Evolutionary conservation across 2,113 vertebrate species (phyloP).

Genomic region (Platichthys stellatus): DNA sequence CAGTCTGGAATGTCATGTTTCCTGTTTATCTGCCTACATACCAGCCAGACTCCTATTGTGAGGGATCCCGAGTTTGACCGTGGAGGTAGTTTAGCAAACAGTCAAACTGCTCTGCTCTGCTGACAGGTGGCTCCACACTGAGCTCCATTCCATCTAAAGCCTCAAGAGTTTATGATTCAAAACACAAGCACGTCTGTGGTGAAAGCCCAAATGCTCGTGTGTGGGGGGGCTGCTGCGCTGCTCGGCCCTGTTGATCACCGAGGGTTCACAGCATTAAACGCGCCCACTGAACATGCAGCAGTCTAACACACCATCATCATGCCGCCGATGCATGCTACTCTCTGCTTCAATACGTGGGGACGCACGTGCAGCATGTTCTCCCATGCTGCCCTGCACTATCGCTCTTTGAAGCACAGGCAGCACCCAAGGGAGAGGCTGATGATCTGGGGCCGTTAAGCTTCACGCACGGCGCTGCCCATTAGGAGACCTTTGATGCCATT

Average conservation of each 20-base stretch:
- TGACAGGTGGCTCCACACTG: conserved; percentile 29
- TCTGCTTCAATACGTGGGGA: not conserved
- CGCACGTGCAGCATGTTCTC: not conserved
- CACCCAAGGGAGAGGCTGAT: not conserved
- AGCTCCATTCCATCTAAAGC: conserved; percentile 15
- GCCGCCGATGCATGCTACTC: not conserved
- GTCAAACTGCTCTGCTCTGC: not conserved
- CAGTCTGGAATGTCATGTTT: conserved; percentile 65
- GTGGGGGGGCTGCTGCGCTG: not conserved
- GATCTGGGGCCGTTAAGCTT: not conserved
- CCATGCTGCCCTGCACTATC: not conserved
- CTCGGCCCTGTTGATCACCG: not conserved
- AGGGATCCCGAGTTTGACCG: conserved; percentile 26
- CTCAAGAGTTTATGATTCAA: conserved; percentile 8
- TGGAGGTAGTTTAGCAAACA: conserved; percentile 27
- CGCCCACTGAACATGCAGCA: conserved; percentile 6
- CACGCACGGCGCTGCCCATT: too few species aligned
- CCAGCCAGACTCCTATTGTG: conserved; percentile 36
- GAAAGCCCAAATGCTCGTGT: not conserved
- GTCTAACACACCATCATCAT: not conserved
- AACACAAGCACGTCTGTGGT: conserved; percentile 18
- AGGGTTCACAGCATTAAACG: not conserved
- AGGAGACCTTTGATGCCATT: not conserved
- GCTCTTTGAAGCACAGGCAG: conserved; percentile 4
- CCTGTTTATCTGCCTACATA: conserved; percentile 65